Evolutionary conservation across 2,888 invertebrate species (phyloP), one percentile per base, ranked within the genome.

Genomic region (Conistra vaccinii): DNA sequence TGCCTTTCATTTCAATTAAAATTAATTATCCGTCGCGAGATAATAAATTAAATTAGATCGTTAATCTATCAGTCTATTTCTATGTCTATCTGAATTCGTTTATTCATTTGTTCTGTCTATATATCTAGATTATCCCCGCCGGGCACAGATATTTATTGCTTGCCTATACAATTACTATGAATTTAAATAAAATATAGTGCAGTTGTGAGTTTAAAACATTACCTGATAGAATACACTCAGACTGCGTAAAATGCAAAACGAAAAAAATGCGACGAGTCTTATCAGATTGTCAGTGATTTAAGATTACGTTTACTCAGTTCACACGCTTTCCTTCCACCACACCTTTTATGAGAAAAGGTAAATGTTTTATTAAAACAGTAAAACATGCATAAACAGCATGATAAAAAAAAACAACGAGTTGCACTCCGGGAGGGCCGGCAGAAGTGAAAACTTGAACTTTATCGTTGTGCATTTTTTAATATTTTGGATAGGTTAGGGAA

Each of bases 1-100:
- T 70, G 76, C 69, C 85, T 84, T 87, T 85, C 84, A 82, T 83
- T 84, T 75, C 35, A 84, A 71, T 75, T 76, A 45, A 63, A 83
- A 81, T 85, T 86, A 85, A 86, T 86, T 77, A 78, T 77, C 58
- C 29, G n/a, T 32, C 14, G 23, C 58, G n/a, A 78, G 73, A 83
- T 83, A 74, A 76, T 74, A 62, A 76, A 86, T 82, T 80, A 67
- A 78, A 79, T 74, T 62, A 82, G 73, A 86, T 75, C 23, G 58
- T 60, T 75, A 57, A 85, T 77, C 77, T 79, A 69, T 76, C 48
- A 61, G 51, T 69, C 9, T 26, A 26, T 55, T 55, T 69, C 26
- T 61, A 62, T 62, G 70, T 77, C 58, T 51, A 61, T 57, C 48
- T 61, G 57, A 39, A 77, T 67, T 51, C n/a, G 32, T 55, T 51